phyloP scores from a whole-genome alignment of 2,888 invertebrate genomes.

The Gordius sp. region DNA sequence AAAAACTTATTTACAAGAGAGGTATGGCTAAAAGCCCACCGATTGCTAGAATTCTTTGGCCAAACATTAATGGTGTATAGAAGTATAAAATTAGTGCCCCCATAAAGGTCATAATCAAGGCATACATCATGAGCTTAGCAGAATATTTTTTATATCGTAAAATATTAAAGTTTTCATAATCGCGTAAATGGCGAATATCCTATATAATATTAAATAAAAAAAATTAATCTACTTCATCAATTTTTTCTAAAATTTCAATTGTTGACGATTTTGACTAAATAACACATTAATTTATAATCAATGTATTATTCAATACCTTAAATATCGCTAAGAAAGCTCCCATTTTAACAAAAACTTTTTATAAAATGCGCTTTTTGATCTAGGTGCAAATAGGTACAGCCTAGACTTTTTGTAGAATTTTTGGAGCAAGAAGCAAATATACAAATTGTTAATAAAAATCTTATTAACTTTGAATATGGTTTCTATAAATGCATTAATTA shows the following conservation, averaged over 20 bases:
- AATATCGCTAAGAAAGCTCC: too few relatives aligned
- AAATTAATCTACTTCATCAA: conserved; percentile 7
- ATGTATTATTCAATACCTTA: too few relatives aligned
- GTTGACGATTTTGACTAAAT: conserved; percentile 8
- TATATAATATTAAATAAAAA: neutral
- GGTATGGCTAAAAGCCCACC: neutral
- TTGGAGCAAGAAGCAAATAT: too few relatives aligned
- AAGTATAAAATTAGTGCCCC: neutral
- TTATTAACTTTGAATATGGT: too few relatives aligned
- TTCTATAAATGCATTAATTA: too few relatives aligned
- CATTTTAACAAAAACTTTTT: too few relatives aligned
- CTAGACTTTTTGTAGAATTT: too few relatives aligned
- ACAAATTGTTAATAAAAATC: too few relatives aligned
- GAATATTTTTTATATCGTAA: conserved; percentile 7
- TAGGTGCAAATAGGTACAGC: too few relatives aligned
- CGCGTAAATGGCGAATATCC: neutral
- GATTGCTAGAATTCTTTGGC: neutral
- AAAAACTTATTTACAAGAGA: neutral
- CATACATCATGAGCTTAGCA: neutral
- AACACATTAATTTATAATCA: too few relatives aligned
- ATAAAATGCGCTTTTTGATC: too few relatives aligned
- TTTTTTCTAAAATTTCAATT: conserved; percentile 9
- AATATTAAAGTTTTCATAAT: conserved; percentile 1
- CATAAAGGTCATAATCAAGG: neutral
- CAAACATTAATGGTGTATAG: neutral